These are phyloP conservation scores for Lagopus muta DNA, from an alignment of 2,113 vertebrate genomes.

Conservation along the genomic window DNA sequence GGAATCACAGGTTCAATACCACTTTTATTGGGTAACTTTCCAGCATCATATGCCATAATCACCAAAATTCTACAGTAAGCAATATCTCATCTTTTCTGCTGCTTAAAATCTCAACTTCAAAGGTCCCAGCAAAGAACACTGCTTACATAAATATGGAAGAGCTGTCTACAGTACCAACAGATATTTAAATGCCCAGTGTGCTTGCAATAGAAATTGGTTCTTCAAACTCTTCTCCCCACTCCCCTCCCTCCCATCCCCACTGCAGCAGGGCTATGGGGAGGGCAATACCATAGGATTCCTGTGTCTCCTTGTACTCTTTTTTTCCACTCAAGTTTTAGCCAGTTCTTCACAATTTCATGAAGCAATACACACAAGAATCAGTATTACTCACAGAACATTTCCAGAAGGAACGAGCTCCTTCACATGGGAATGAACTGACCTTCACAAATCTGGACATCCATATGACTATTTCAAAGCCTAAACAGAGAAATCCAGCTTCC, in stretches of 20 bases:
- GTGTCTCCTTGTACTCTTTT: not conserved
- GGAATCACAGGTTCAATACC: not conserved
- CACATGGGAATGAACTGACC: not conserved
- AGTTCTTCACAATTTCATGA: not conserved
- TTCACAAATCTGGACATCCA: not conserved
- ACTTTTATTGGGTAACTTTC: not conserved
- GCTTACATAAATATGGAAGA: not conserved
- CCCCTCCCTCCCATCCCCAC: not conserved
- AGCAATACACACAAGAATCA: not conserved
- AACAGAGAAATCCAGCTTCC: not conserved
- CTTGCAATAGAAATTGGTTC: conserved; percentile 19
- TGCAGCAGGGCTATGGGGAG: not conserved
- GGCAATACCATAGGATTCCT: not conserved
- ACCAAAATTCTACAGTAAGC: not conserved
- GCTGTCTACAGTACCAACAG: not conserved
- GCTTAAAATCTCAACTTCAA: not conserved
- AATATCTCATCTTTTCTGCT: not conserved
- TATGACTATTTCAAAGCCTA: not conserved
- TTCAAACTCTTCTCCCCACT: not conserved
- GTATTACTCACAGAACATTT: not conserved
- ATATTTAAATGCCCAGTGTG: not conserved
- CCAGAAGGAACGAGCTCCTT: not conserved
- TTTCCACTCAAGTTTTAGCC: not conserved
- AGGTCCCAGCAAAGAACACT: not conserved
- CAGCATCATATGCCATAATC: not conserved